phyloP scores from a whole-genome alignment of 2,888 invertebrate species.

The Meliscaeva auricollis region DNA sequence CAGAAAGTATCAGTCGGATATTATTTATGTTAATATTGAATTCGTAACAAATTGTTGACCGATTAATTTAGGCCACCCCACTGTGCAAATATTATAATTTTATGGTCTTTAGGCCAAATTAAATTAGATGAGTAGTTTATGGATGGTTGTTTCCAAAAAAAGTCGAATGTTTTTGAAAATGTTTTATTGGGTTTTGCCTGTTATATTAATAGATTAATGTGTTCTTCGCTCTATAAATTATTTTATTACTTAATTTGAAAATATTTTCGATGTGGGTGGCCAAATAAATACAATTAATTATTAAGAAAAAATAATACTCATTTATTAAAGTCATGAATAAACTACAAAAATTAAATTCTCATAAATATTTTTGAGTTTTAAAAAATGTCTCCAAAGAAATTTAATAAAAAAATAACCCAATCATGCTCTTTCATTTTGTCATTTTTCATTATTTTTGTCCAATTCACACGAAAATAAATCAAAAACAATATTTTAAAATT shows the following conservation, averaged over 20 bases:
- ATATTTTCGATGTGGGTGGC: no score
- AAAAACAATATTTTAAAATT: not conserved
- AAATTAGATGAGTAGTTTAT: slow-evolving; percentile 24
- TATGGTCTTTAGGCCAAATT: not conserved
- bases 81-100: not conserved
- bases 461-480: slow-evolving; percentile 38
- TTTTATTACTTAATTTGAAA: not conserved
- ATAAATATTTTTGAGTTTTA: no score
- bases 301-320: no score
- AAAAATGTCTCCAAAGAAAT: no score
- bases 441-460: not conserved
- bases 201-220: not conserved
- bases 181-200: not conserved
- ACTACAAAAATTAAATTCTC: no score
- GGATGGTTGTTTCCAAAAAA: not conserved
- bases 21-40: not conserved
- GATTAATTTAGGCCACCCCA: no score
- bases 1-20: no score
- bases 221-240: not conserved
- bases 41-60: not conserved
- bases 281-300: no score
- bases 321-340: no score
- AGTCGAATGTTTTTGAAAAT: not conserved
- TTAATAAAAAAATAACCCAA: no score
- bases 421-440: not conserved